phyloP scores from a whole-genome alignment of 2,888 invertebrate species.

The Patella ulyssiponensis region DNA sequence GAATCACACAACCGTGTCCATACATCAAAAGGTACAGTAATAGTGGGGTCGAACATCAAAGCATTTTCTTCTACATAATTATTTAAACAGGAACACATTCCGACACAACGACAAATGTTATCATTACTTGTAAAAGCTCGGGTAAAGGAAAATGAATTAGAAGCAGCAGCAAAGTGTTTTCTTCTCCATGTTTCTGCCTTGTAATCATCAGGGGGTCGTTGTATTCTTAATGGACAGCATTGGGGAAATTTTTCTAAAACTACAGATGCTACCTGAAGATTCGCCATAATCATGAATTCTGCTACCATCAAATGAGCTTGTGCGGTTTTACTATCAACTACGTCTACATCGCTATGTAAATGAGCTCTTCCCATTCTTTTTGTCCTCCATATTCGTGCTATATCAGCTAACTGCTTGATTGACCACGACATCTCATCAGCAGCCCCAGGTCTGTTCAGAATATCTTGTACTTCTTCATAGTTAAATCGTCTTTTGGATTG shows the following conservation, averaged over 20 bases:
- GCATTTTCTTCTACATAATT: conserved; percentile 42
- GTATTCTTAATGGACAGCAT: conserved; percentile 54
- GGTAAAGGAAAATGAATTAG: conserved; percentile 58
- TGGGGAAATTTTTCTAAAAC: conserved; percentile 50
- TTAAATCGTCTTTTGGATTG: conserved; percentile 55
- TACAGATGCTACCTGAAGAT: conserved; percentile 55
- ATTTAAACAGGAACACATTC: conserved; percentile 52
- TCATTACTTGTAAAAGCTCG: conserved; percentile 34
- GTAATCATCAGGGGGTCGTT: conserved; percentile 47
- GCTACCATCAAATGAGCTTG: conserved; percentile 59
- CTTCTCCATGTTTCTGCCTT: conserved; percentile 53
- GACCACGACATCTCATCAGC: conserved; percentile 55
- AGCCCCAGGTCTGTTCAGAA: conserved; percentile 49
- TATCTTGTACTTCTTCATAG: conserved; percentile 53
- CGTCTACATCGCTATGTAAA: conserved; percentile 49
- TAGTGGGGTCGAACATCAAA: conserved; percentile 27
- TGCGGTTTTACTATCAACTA: conserved; percentile 40
- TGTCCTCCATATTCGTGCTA: conserved; percentile 54
- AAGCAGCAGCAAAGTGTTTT: conserved; percentile 54
- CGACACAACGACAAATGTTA: conserved; percentile 46
- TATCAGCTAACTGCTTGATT: conserved; percentile 54
- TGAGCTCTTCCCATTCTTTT: conserved; percentile 60
- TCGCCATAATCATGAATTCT: conserved; percentile 62
- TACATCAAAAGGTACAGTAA: conserved; percentile 43
- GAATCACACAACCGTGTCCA: conserved; percentile 50